Conservation (phyloP, 2,888 invertebrate genomes). For the Endotricha flammealis region DNA sequence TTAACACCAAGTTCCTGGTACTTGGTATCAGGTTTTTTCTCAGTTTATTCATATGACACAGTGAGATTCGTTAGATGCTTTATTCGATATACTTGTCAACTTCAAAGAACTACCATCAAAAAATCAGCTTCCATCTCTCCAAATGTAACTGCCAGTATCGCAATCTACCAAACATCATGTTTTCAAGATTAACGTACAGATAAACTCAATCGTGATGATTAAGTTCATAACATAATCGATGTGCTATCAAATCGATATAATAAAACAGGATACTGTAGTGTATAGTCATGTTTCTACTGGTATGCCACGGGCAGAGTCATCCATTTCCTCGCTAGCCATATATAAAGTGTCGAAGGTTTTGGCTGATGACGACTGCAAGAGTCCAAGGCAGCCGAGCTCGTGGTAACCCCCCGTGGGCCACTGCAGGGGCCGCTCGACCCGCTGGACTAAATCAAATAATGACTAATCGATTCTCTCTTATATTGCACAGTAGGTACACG, state of each 20-base stretch:
- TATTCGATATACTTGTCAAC: slow-evolving; percentile 7
- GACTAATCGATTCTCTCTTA: slow-evolving; percentile 76
- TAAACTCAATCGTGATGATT: slow-evolving; percentile 9
- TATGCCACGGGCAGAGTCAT: slow-evolving; percentile 34
- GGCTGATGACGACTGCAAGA: slow-evolving; percentile 63
- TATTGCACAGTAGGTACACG: slow-evolving; percentile 79
- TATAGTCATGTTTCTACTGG: slow-evolving; percentile 13
- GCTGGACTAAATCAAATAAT: slow-evolving; percentile 78
- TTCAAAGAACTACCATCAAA: neutral
- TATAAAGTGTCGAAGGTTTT: slow-evolving; percentile 70
- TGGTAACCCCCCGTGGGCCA: slow-evolving; percentile 66
- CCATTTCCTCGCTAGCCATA: slow-evolving; percentile 51
- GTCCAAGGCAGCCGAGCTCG: slow-evolving; percentile 55
- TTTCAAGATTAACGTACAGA: slow-evolving; percentile 2
- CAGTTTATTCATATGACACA: too few relatives aligned
- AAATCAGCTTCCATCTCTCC: neutral
- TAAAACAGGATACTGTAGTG: slow-evolving; percentile 13
- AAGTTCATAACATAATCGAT: slow-evolving; percentile 11
- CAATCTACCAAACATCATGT: slow-evolving; percentile 1
- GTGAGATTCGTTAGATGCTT: neutral
- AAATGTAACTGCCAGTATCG: neutral
- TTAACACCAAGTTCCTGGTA: too few relatives aligned
- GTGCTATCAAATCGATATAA: slow-evolving; percentile 5
- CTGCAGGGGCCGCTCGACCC: slow-evolving; percentile 62
- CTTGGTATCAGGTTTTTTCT: too few relatives aligned